Conservation (phyloP, 2,113 vertebrate species). For the Stigmatopora argus region DNA sequence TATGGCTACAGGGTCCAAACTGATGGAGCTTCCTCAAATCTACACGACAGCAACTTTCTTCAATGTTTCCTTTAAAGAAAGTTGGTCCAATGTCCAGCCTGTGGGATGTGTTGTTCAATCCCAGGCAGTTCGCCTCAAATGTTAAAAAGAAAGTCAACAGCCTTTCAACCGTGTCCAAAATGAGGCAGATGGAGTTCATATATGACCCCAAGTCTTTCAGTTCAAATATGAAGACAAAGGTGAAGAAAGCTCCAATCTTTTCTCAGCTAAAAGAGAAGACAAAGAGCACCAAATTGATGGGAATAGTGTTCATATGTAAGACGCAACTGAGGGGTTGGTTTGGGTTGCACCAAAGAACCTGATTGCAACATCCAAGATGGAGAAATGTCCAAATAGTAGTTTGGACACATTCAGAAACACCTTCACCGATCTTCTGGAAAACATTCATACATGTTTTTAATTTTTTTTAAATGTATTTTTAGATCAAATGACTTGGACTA, state of each 20-base stretch:
- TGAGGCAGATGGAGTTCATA: background rate
- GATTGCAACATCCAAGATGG: background rate
- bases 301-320: background rate
- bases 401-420: conserved; percentile 1
- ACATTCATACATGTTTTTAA: background rate
- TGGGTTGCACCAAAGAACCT: background rate
- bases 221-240: conserved; percentile 2
- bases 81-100: background rate
- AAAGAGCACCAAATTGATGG: background rate
- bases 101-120: background rate
- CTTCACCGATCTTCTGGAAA: background rate
- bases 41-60: background rate
- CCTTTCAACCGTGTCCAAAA: background rate
- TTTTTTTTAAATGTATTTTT: background rate
- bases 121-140: background rate
- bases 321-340: background rate
- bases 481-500: background rate
- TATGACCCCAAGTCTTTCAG: background rate
- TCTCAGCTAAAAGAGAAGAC: background rate
- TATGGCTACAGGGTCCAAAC: background rate
- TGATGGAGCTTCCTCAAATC: background rate
- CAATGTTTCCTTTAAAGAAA: background rate
- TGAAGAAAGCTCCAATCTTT: background rate
- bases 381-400: background rate
- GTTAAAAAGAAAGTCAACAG: background rate